Conservation (phyloP, 2,888 invertebrate genomes). For the Cyaniris semiargus region DNA sequence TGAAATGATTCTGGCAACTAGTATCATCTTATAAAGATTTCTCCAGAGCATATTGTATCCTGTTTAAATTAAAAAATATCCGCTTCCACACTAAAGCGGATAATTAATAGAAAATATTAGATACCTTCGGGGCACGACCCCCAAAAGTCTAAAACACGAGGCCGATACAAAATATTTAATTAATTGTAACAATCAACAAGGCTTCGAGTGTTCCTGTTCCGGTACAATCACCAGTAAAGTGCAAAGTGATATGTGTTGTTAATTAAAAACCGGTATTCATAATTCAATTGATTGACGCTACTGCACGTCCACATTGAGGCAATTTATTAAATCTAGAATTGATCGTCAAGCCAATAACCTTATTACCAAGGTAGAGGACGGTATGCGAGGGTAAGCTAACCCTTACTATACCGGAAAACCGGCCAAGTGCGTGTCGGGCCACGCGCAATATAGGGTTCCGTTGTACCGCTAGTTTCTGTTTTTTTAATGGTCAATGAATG, state of each 20-base stretch:
- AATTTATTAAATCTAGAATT: not conserved
- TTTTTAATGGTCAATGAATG: too few species aligned
- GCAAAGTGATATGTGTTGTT: not conserved
- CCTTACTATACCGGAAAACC: too few species aligned
- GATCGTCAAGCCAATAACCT: not conserved
- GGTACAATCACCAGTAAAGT: conserved; percentile 2
- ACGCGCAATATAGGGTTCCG: too few species aligned
- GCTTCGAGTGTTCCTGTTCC: not conserved
- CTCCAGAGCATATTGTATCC: not conserved
- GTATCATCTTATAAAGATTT: not conserved
- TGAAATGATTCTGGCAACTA: not conserved
- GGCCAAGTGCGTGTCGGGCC: too few species aligned
- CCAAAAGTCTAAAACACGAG: not conserved
- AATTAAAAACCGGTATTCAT: not conserved
- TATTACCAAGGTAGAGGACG: not conserved
- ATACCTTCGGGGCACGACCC: not conserved
- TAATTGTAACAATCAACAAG: conserved; percentile 11
- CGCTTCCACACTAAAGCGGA: not conserved
- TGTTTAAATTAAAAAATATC: too few species aligned
- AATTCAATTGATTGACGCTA: not conserved
- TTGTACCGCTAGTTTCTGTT: too few species aligned
- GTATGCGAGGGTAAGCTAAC: not conserved
- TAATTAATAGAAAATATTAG: not conserved
- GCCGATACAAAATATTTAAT: conserved; percentile 16
- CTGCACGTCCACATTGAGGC: not conserved